Evolutionary conservation across 2,888 invertebrate genomes (phyloP).

Genomic region (Cerceris rybyensis): DNA sequence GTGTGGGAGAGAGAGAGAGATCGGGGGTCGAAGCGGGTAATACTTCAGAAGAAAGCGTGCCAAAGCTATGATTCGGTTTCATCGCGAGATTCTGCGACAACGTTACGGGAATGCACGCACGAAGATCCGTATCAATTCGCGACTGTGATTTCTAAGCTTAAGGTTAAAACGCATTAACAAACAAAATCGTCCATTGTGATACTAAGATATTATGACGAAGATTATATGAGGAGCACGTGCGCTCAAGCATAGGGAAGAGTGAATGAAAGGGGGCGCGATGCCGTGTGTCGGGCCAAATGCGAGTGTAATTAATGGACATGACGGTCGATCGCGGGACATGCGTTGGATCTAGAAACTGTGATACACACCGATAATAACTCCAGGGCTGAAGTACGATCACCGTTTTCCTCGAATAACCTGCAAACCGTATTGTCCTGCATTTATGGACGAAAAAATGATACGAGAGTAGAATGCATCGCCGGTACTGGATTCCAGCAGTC

Average conservation of each 20-base stretch:
- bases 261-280: slow-evolving; percentile 60
- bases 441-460: slow-evolving; percentile 5
- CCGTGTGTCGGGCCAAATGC: slow-evolving; percentile 49
- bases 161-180: slow-evolving; percentile 49
- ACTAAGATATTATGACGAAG: slow-evolving; percentile 63
- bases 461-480: slow-evolving; percentile 40
- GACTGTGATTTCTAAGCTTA: slow-evolving; percentile 69
- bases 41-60: slow-evolving; percentile 3
- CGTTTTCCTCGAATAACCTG: slow-evolving; percentile 41
- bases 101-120: slow-evolving; percentile 47
- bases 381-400: slow-evolving; percentile 42
- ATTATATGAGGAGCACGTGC: slow-evolving; percentile 57
- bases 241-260: slow-evolving; percentile 52
- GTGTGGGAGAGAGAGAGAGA: background rate
- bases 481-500: slow-evolving; percentile 23
- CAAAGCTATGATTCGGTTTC: slow-evolving; percentile 27
- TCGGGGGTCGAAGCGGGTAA: background rate
- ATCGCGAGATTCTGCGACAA: slow-evolving; percentile 28
- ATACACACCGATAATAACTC: slow-evolving; percentile 48
- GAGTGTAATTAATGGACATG: slow-evolving; percentile 61
- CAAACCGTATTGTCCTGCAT: slow-evolving; percentile 16
- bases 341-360: slow-evolving; percentile 60
- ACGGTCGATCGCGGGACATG: slow-evolving; percentile 57
- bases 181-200: slow-evolving; percentile 67
- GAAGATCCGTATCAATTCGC: slow-evolving; percentile 69